Evolutionary conservation across 1,140 invertebrate species (phyloP).

Genomic region (Drosophila triauraria): DNA sequence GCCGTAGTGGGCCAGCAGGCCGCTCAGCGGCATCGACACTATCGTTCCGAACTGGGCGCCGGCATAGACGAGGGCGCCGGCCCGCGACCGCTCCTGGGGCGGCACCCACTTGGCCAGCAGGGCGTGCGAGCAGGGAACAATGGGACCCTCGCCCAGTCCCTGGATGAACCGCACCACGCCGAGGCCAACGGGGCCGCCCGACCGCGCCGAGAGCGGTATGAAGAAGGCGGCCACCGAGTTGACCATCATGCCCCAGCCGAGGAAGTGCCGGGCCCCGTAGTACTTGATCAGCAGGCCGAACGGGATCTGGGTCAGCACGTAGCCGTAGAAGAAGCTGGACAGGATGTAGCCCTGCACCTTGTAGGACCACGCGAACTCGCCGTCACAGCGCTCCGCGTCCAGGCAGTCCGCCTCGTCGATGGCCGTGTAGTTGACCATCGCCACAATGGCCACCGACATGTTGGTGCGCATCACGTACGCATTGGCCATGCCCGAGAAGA

Average conservation of each 20-base stretch:
- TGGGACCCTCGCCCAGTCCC: constrained; percentile 95
- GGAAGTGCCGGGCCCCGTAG: constrained; percentile 93
- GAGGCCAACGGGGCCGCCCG: constrained; percentile 87
- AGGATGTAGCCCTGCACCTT: constrained; percentile 91
- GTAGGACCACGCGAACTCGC: constrained; percentile 89
- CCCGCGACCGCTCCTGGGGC: constrained; percentile 93
- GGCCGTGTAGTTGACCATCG: no score
- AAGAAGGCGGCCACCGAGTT: constrained; percentile 94
- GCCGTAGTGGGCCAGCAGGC: constrained; percentile 90
- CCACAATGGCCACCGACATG: no score
- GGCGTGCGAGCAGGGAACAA: constrained; percentile 94
- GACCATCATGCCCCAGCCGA: constrained; percentile 94
- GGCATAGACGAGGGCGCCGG: constrained; percentile 95
- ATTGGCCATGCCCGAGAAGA: no score
- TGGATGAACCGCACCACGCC: constrained; percentile 88
- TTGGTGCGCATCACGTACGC: no score
- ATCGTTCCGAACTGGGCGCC: constrained; percentile 95
- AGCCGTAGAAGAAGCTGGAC: constrained; percentile 96
- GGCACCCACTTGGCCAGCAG: constrained; percentile 95
- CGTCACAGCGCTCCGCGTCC: constrained; percentile 85
- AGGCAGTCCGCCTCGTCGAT: constrained; percentile 90
- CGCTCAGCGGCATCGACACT: constrained; percentile 93
- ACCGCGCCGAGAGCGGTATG: constrained; percentile 89
- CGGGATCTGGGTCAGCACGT: constrained; percentile 93
- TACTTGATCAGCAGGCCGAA: constrained; percentile 94